Evolutionary conservation across 2,113 vertebrate genomes (phyloP).

Genomic region (Athene noctua): DNA sequence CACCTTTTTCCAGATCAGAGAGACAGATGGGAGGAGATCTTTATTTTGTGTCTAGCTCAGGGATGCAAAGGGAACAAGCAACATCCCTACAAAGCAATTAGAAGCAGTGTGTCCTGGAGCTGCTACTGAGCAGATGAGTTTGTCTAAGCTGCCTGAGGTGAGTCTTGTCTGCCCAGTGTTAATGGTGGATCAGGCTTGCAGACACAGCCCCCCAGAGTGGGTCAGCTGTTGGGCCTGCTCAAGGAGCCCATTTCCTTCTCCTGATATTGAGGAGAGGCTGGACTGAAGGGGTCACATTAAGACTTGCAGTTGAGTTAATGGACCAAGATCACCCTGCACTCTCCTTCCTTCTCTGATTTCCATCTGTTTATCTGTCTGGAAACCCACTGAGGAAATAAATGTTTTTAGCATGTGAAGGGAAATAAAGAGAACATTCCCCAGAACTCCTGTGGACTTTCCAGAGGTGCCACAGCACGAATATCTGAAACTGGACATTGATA

Average conservation of each 20-base stretch:
- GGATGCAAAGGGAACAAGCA: not conserved
- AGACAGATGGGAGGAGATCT: not conserved
- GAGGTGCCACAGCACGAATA: not conserved
- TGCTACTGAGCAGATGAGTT: not conserved
- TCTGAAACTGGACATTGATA: not conserved
- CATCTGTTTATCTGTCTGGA: not conserved
- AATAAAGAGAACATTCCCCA: not conserved
- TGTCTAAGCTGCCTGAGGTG: not conserved
- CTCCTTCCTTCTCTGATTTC: not conserved
- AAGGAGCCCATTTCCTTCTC: not conserved
- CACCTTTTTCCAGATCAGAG: not conserved
- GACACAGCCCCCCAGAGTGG: not conserved
- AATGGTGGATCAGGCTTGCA: not conserved
- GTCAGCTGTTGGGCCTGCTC: not conserved
- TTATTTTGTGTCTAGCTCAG: not conserved
- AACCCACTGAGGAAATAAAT: not conserved
- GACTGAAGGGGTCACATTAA: not conserved
- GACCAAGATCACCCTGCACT: not conserved
- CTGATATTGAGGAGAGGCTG: not conserved
- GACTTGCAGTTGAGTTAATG: not conserved
- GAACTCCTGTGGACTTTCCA: not conserved
- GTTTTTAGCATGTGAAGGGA: not conserved
- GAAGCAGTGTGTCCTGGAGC: not conserved
- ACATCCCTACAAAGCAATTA: not conserved
- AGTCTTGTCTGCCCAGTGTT: not conserved